Percentiles rank a stretch among this genome's conserved stretches.
phyloP scores from a whole-genome alignment of 2,797 vertebrate species.

The Gambusia yucatana region DNA sequence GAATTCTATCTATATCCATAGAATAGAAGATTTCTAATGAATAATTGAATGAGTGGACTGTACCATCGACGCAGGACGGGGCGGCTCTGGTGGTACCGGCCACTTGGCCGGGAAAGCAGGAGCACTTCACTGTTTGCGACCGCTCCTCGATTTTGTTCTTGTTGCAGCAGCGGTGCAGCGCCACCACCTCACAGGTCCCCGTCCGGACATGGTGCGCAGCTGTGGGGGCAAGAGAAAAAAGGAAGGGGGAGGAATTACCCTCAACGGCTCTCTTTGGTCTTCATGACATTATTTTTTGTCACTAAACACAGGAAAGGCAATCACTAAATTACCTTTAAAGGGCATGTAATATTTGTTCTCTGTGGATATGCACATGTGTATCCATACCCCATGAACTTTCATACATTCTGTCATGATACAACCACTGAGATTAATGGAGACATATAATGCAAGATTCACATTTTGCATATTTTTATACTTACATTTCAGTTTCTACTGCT shows the following conservation, averaged over 20 bases:
- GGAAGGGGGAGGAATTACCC: neutral
- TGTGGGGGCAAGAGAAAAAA: constrained; percentile 45
- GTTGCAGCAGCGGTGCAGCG: constrained; percentile 97
- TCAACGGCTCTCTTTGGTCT: constrained; percentile 16
- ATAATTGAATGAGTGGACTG: constrained; percentile 36
- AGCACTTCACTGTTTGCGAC: constrained; percentile 98
- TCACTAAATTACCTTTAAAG: constrained; percentile 16
- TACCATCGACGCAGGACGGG: constrained; percentile 98
- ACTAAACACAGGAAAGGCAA: constrained; percentile 11
- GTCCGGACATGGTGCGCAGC: constrained; percentile 90
- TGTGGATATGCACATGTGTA: neutral
- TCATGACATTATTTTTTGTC: constrained; percentile 10
- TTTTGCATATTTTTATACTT: too few species aligned
- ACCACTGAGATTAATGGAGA: neutral
- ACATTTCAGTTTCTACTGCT: too few species aligned
- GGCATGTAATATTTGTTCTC: neutral
- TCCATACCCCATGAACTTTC: neutral
- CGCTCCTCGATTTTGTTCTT: constrained; percentile 99
- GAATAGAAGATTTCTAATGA: constrained; percentile 13
- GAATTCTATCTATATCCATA: too few species aligned
- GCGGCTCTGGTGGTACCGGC: constrained; percentile 95
- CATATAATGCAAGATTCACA: too few species aligned
- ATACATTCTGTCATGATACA: neutral
- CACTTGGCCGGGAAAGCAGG: constrained; percentile 98
- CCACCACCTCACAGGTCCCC: constrained; percentile 98